Percentiles rank a stretch among this genome's conserved stretches.
Conservation (phyloP, 2,797 vertebrate species). For the Ispidina lecontei region DNA sequence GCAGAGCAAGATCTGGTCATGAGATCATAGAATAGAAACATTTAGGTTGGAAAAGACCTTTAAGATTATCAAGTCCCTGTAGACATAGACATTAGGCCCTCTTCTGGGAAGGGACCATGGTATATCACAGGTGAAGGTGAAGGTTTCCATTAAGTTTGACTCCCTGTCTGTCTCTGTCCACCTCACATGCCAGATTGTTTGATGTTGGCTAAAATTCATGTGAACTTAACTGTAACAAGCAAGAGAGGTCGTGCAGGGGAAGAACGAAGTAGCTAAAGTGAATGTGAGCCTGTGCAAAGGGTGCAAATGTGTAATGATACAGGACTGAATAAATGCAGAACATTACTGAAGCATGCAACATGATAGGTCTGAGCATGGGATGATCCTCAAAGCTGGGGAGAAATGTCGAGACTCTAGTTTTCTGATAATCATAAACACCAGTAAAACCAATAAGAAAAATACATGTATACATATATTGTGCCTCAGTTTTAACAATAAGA, state of each 20-base stretch:
- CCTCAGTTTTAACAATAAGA: not conserved
- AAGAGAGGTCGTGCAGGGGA: not conserved
- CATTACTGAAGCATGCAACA: not conserved
- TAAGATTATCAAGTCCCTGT: accelerated
- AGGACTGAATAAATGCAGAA: not conserved
- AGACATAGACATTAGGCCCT: not conserved
- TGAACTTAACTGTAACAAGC: not conserved
- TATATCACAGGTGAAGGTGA: not conserved
- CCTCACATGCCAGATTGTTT: not conserved
- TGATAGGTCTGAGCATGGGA: not conserved
- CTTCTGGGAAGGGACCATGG: not conserved
- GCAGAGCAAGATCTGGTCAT: not conserved
- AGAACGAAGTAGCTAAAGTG: not conserved
- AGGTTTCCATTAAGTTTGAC: not conserved
- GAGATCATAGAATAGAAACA: not conserved
- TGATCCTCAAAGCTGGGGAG: not conserved
- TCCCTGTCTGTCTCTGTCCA: not conserved
- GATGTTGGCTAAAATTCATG: not conserved
- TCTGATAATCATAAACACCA: not conserved
- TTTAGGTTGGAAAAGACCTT: not conserved
- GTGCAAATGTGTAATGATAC: not conserved
- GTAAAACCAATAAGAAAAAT: not conserved
- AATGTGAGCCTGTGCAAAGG: not conserved
- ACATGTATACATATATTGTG: accelerated
- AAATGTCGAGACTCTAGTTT: not conserved